Evolutionary conservation across 2,797 vertebrate species (phyloP), one percentile per base, ranked within the genome.

Genomic region (Calcarius lapponicus): DNA sequence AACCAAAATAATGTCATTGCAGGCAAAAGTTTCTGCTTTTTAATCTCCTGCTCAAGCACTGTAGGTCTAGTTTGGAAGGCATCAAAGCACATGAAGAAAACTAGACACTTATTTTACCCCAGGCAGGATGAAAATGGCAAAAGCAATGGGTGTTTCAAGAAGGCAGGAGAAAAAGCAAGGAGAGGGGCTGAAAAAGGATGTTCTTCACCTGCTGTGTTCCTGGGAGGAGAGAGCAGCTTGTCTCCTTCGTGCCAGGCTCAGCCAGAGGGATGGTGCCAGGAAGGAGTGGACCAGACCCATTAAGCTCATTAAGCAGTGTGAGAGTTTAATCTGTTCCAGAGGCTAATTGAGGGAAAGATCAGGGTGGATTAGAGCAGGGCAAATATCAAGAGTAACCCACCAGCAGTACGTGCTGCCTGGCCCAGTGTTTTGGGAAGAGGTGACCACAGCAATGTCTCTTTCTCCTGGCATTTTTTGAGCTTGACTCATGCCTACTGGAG

Each of bases 1-100:
- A 84, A 93, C 92, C 90, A 94, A 93, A 97, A 60, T 92, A 95
- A 76, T 84, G 94, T 93, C 73, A 76, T 80, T 86, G 70, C 80
- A 96, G 80, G 78, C 87, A 81, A 22, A 84, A 94, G 16, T 86
- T 53, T 90, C 73, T 4, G 5, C 89, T 91, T 95, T 95, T 95
- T 92, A 60, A 91, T 93, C 76, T 91, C 83, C 51, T 92, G 78
- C 64, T 94, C 43, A 26, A 73, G 65, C 85, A 79, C n/a, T 29
- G 17, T 26, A 76, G 28, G 34, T 43, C 62, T 32, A 57, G 9
- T 86, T 92, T 81, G 70, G 56, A 92, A 92, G 45, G 67, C 91
- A 86, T 86, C 78, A 84, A 90, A 95, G 89, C 57, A 48, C 28
- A 62, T 0, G 0, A 71, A 86, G 73, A 86, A 88, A 94, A 70